A percentile compares a stretch with the other conserved stretches of the same genome.
Evolutionary conservation across 2,113 vertebrate species (phyloP).

Genomic region (Nanorana parkeri): DNA sequence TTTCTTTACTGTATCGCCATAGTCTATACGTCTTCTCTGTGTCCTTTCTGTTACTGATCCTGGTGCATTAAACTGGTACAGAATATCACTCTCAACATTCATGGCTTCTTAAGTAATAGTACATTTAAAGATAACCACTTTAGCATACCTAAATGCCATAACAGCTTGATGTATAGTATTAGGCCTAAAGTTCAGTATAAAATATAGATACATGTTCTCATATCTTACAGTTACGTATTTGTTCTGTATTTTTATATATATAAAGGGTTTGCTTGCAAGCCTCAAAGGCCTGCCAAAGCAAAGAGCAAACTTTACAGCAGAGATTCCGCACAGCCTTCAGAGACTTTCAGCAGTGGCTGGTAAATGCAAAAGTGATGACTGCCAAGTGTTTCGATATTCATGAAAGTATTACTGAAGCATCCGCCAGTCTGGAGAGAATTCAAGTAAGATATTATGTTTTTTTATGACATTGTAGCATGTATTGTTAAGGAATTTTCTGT

Average conservation of each 20-base stretch:
- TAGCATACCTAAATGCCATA: no score
- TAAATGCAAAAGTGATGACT: conserved; percentile 90
- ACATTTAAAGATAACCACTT: no score
- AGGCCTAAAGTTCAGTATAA: no score
- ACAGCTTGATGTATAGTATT: no score
- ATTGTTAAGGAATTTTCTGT: no score
- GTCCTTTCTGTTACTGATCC: no score
- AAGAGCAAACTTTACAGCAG: conserved; percentile 93
- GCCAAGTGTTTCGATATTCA: conserved; percentile 95
- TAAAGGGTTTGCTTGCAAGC: conserved; percentile 91
- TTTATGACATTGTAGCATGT: background rate
- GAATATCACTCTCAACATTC: no score
- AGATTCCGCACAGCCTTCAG: conserved; percentile 85
- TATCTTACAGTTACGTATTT: background rate
- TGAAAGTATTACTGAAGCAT: conserved; percentile 84
- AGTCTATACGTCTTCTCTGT: no score
- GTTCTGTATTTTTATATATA: background rate
- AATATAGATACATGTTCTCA: no score
- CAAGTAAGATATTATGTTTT: conserved; percentile 76
- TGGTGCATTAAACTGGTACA: no score
- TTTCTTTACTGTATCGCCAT: no score
- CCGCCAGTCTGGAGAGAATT: conserved; percentile 86
- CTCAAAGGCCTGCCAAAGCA: conserved; percentile 91
- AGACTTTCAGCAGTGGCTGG: conserved; percentile 96
- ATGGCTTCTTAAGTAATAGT: no score